Evolutionary conservation across 2,888 invertebrate genomes (phyloP), one percentile per base, ranked within the genome.

Genomic region (Dynastes tityus): DNA sequence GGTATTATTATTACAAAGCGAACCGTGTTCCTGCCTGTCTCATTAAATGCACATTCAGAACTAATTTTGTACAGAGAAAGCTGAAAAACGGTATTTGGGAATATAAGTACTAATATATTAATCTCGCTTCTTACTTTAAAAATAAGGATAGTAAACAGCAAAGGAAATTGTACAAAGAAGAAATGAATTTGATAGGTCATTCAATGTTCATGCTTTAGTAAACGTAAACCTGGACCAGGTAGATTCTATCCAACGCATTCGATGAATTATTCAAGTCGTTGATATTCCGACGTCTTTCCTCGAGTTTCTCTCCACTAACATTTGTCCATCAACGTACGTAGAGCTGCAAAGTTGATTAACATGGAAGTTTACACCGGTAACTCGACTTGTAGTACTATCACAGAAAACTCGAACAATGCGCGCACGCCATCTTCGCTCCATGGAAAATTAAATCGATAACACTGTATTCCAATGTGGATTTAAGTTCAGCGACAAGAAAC

Each of bases 401-500:
- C 40, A 65, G n/a, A 13, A 29, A 13, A 9, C 27, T 63, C 45
- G 9, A 63, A 16, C 65, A 65, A 55, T 55, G 22, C 55, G 16
- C 55, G 3, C 13, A 55, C 22, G n/a, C 55, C 45, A 45, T 45
- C 8, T 45, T 55, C 13, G 8, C 55, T 0, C 0, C 4, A 22
- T 16, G 40, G 13, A 65, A 65, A 65, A 65, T 65, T 2, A 65
- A 65, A 65, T 65, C 65, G 65, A 65, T 65, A 65, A 65, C 65
- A 65, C 16, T 65, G 65, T 65, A 40, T 65, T 65, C 37, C 40
- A 9, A 16, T 16, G 65, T 16, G 40, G 40, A 65, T 65, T 40
- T 65, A 65, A 65, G 65, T 65, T 40, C 29, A 65, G 65, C 40
- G 16, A 16, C 65, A 68, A 51, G 67, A 68, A 68, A 68, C 67